Conservation (phyloP, 1,140 invertebrate species). For the Planococcus citri region DNA sequence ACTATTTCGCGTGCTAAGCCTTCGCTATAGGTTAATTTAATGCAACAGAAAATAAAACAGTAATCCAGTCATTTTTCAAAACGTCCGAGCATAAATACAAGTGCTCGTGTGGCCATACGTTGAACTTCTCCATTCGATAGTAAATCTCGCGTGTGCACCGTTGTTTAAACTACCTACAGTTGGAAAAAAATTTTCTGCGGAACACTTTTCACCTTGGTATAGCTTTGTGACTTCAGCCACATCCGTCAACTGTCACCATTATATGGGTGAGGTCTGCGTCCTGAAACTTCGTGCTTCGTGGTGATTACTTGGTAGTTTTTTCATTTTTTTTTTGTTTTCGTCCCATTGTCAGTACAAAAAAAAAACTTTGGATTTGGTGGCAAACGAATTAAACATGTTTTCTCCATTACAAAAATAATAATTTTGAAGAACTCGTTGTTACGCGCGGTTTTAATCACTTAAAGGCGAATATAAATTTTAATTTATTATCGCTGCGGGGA, state of each 20-base stretch:
- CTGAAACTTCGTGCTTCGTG: neutral
- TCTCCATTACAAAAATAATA: neutral
- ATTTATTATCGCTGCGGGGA: no score
- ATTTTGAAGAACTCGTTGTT: neutral
- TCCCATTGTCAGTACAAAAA: neutral
- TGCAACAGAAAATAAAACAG: neutral
- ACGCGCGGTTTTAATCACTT: no score
- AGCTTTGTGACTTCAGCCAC: neutral
- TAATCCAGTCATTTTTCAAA: neutral
- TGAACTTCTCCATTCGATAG: neutral
- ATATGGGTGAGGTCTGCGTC: neutral
- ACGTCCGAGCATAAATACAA: neutral
- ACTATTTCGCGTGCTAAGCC: neutral
- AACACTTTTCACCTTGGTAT: neutral
- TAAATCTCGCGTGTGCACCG: neutral
- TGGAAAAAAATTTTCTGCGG: neutral
- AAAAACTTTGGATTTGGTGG: neutral
- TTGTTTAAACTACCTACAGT: neutral
- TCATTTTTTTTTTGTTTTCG: neutral
- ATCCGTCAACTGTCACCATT: neutral
- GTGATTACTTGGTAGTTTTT: neutral
- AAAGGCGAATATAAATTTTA: no score
- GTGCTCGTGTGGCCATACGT: neutral
- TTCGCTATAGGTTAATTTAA: neutral
- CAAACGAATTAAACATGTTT: slow-evolving; percentile 1